A percentile compares a stretch with the other conserved stretches of the same genome.
phyloP scores from a whole-genome alignment of 2,113 vertebrate genomes.

The Channa argus region DNA sequence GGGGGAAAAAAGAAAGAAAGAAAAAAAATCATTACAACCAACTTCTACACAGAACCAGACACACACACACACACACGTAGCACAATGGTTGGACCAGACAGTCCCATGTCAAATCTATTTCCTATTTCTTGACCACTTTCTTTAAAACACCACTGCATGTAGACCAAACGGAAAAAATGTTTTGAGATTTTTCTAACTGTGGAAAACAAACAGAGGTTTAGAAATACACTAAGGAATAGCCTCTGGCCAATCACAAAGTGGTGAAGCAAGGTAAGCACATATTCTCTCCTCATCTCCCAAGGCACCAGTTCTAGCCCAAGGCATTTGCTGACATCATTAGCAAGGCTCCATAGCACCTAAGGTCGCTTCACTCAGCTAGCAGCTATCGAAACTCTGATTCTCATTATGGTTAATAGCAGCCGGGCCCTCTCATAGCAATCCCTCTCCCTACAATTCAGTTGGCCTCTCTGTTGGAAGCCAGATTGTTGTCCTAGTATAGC shows the following conservation, averaged over 20 bases:
- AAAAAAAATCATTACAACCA: not conserved
- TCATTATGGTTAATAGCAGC: constrained; percentile 74
- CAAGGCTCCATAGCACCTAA: constrained; percentile 42
- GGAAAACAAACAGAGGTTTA: constrained; percentile 30
- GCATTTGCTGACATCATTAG: constrained; percentile 58
- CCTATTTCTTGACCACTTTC: constrained; percentile 2
- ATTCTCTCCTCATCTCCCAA: constrained; percentile 42
- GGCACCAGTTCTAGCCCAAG: constrained; percentile 51
- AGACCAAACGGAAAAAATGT: not conserved
- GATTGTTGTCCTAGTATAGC: constrained; percentile 58
- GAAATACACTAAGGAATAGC: constrained; percentile 51
- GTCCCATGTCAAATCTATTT: not conserved
- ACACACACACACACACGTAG: not conserved
- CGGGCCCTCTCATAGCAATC: constrained; percentile 51
- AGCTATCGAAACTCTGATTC: constrained; percentile 60
- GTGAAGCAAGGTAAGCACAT: constrained; percentile 58
- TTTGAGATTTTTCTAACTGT: constrained; percentile 10
- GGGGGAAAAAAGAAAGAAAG: not conserved
- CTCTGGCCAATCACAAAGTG: constrained; percentile 53
- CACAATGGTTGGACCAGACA: not conserved
- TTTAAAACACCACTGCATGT: constrained; percentile 5
- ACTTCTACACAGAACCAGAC: not conserved
- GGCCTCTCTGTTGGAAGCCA: constrained; percentile 58
- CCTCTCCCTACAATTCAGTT: constrained; percentile 31
- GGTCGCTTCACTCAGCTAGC: constrained; percentile 45